Evolutionary conservation across 2,113 vertebrate genomes (phyloP), one percentile per base, ranked within the genome.

Genomic region (Prochilodus magdalenae): DNA sequence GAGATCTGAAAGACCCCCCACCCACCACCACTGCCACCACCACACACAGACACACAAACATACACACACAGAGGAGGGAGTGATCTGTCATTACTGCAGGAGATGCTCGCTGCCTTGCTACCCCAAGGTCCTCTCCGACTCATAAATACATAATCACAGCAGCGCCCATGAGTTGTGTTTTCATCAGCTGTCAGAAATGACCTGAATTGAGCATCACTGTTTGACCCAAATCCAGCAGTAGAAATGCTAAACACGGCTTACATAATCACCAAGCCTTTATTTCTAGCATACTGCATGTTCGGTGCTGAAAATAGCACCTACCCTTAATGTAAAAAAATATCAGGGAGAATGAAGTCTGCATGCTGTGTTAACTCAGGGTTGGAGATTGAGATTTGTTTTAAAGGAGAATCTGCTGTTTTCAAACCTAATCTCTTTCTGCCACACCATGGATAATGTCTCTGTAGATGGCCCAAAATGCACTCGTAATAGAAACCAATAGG

Each of bases 161-260:
- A 87, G 85, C 79, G 53, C 90, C 81, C 84, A 92, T 89, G 88
- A 92, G 89, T 93, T 92, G 88, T 89, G 89, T 93, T 93, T 92
- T 93, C 90, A 93, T 94, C 93, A 93, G 90, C 90, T 94, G 93
- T 94, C 93, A 94, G 81, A 93, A 94, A 82, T 93, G 91, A 93
- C 91, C 92, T 93, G 89, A 89, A 92, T 94, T 93, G 88, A 86
- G 84, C 90, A 86, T 93, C 90, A 88, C 86, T 88, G 88, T 92
- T 92, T 93, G 92, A 94, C 92, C 91, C 89, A 93, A 93, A 94
- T 93, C 87, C 88, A 90, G 87, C 87, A 74, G 80, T 92, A 87
- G 88, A 91, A 92, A 90, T 93, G 93, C 90, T 93, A 92, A 94
- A 91, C 89, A 90, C 80, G 72, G 83, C 86, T 94, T 93, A 93